phyloP scores from a whole-genome alignment of 2,888 invertebrate species.

The Julus scandinavius region DNA sequence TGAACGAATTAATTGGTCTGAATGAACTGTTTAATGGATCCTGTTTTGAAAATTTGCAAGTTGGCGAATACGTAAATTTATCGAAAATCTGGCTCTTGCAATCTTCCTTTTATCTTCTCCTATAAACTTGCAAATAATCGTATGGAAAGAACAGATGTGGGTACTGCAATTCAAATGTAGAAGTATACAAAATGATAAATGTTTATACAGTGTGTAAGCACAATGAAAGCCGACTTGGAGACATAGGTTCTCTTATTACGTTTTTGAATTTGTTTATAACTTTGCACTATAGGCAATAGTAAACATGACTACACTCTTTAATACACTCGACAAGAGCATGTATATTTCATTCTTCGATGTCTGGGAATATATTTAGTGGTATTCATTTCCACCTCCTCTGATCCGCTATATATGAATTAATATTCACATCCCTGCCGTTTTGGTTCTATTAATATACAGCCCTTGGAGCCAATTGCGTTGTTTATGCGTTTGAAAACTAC shows the following conservation, averaged over 20 bases:
- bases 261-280: slow-evolving; percentile 24
- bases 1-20: no score
- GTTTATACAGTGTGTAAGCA: background rate
- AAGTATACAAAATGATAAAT: background rate
- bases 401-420: background rate
- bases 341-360: background rate
- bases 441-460: background rate
- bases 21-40: no score
- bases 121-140: background rate
- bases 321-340: background rate
- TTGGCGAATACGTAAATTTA: background rate
- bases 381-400: background rate
- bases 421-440: background rate
- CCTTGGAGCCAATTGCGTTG: slow-evolving; percentile 1
- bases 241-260: background rate
- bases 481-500: slow-evolving; percentile 4
- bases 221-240: slow-evolving; percentile 9
- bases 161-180: background rate
- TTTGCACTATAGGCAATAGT: background rate
- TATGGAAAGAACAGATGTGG: slow-evolving; percentile 4
- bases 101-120: no score
- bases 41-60: no score
- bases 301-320: background rate
- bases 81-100: background rate
- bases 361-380: background rate